Base-by-base conservation (phyloP, 64 coral and sea anemone species). In the Dendronephthya gigantea region DNA sequence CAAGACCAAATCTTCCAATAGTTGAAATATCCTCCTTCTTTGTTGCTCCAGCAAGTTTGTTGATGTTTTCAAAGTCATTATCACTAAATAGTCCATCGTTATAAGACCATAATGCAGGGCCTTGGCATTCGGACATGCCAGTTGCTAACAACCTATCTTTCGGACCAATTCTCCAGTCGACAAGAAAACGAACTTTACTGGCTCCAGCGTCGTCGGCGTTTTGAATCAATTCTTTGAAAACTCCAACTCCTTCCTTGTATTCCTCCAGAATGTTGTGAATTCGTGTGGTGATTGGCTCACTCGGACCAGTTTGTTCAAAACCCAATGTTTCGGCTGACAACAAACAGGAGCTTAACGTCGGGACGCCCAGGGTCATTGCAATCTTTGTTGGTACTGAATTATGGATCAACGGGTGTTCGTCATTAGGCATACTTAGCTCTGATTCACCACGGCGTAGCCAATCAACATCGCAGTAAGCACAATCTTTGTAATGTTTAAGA, bases 201-300 rank as follows among this genome's bases (percentile, higher is more conserved):
- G 94, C 94, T 37, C 90, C 92, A 74, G 94, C 94, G 38, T 98
- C 94, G 19, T 98, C 94, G 82, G 94, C 94, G 31, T 98, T 98
- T 87, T 98, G 94, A 84, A 98, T 98, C 30, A 98, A 55, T 17
- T 98, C 94, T 48, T 93, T 98, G 37, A 98, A 98, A 25, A 91
- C 81, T 32, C 75, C 87, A 22, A 91, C 33, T 16, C 88, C 87
- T 17, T 98, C 87, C 33, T 89, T 91, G 35, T 98, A 85, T 29
- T 98, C 94, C 33, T 90, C 89, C 12, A 98, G 49, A 52, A 93
- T 98, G 50, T 98, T 98, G 36, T 88, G 88, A 11, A 98, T 41
- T 55, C 94, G 75, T 31, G 90, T 93, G 29, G 91, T 93, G 7
- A 98, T 87, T 62, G 92, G 87, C 48, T 98, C 94, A 58, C 85